Conservation (phyloP, 2,113 vertebrate species). For the Antechinus flavipes region DNA sequence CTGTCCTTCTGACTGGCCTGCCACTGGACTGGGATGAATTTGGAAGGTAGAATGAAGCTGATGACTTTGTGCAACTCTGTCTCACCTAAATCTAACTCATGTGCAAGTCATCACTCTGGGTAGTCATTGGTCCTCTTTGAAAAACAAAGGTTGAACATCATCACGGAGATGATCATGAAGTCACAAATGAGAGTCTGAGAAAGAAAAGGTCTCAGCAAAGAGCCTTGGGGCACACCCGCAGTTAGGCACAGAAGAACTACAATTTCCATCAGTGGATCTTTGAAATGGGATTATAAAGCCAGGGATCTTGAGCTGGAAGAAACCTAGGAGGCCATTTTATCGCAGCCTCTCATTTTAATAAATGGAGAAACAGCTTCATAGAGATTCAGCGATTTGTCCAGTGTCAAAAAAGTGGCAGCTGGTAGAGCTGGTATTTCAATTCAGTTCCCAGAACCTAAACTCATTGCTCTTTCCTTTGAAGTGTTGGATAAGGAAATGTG, state of each 20-base stretch:
- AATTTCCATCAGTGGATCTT: not conserved
- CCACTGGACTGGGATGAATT: no score
- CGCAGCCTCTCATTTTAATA: not conserved
- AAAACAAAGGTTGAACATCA: no score
- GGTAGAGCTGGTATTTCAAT: not conserved
- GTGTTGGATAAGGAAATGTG: not conserved
- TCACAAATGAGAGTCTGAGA: not conserved
- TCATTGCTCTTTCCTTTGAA: not conserved
- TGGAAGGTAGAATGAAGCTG: no score
- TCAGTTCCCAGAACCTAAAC: not conserved
- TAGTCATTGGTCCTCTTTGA: no score
- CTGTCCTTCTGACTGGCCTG: no score
- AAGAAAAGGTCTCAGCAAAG: not conserved
- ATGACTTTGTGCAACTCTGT: no score
- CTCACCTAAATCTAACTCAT: no score
- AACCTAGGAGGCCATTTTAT: not conserved
- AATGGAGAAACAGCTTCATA: not conserved
- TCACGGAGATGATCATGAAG: not conserved
- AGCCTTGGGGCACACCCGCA: not conserved
- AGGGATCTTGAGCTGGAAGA: not conserved
- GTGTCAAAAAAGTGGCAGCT: not conserved
- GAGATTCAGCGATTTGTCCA: not conserved
- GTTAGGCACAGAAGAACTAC: not conserved
- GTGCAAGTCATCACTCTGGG: no score
- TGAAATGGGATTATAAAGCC: not conserved